These are phyloP conservation scores for Pseudotriccus pelzelni DNA, from an alignment of 2,797 vertebrate species.

Conservation along the genomic window DNA sequence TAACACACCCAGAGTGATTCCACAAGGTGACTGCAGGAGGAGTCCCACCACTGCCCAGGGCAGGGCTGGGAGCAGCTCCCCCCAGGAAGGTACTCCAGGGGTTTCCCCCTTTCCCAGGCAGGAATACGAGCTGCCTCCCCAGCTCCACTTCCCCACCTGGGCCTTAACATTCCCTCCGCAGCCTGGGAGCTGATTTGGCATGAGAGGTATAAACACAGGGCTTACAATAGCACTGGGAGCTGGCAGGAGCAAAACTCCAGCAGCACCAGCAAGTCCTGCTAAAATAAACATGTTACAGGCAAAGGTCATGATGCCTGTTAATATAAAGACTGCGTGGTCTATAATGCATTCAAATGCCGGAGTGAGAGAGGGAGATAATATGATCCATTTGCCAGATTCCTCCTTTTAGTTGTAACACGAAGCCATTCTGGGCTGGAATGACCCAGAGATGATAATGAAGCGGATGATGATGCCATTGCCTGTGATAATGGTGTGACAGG, in stretches of 20 bases:
- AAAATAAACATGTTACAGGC: constrained; percentile 51
- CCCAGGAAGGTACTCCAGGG: background rate
- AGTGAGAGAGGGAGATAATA: constrained; percentile 63
- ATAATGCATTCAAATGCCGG: constrained; percentile 55
- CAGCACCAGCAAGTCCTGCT: constrained; percentile 9
- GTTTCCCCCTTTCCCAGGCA: background rate
- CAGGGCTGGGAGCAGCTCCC: background rate
- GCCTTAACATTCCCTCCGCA: background rate
- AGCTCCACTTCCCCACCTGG: background rate
- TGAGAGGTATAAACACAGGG: background rate
- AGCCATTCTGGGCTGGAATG: constrained; percentile 65
- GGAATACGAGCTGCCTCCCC: background rate
- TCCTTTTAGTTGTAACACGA: constrained; percentile 56
- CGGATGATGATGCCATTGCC: constrained; percentile 59
- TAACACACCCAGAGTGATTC: rapidly evolving
- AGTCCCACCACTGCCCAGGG: background rate
- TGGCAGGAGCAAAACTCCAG: background rate
- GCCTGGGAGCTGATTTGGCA: background rate
- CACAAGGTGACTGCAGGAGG: rapidly evolving
- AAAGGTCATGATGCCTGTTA: constrained; percentile 46
- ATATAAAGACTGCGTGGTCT: constrained; percentile 21
- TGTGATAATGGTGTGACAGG: constrained; percentile 56
- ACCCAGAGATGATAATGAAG: constrained; percentile 66
- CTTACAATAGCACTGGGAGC: background rate
- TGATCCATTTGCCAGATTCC: constrained; percentile 58